phyloP scores from a whole-genome alignment of 2,888 invertebrate genomes.

The Nemotelus pantherinus region DNA sequence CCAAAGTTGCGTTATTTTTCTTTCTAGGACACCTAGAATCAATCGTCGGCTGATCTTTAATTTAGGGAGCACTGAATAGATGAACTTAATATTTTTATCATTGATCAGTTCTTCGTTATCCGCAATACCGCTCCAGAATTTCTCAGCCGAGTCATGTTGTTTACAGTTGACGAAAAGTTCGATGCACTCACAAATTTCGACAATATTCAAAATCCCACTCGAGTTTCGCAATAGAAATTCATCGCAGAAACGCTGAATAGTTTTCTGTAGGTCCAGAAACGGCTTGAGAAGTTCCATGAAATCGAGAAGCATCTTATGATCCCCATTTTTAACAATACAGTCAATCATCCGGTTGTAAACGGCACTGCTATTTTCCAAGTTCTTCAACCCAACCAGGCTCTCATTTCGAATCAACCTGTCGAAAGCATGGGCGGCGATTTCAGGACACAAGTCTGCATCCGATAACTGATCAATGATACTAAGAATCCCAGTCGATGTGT shows the following conservation, averaged over 20 bases:
- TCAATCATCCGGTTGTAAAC: constrained; percentile 66
- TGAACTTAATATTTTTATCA: constrained; percentile 68
- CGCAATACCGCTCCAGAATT: constrained; percentile 74
- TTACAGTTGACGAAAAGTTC: constrained; percentile 61
- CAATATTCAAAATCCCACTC: constrained; percentile 69
- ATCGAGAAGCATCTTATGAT: constrained; percentile 63
- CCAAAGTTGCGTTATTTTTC: constrained; percentile 69
- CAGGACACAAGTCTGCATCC: constrained; percentile 65
- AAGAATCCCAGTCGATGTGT: constrained; percentile 60
- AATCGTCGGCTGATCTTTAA: constrained; percentile 71
- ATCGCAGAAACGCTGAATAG: constrained; percentile 68
- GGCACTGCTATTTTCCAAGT: constrained; percentile 48
- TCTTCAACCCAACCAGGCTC: constrained; percentile 53
- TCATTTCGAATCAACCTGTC: constrained; percentile 65
- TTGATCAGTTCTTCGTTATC: constrained; percentile 69
- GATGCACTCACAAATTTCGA: constrained; percentile 71
- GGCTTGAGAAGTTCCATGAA: constrained; percentile 61
- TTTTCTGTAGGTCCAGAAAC: constrained; percentile 55
- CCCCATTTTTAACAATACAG: constrained; percentile 63
- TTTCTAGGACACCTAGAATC: constrained; percentile 69
- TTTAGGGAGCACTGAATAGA: constrained; percentile 69
- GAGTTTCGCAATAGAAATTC: constrained; percentile 71
- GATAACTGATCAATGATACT: constrained; percentile 65
- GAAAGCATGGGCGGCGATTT: constrained; percentile 64
- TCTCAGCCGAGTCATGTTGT: constrained; percentile 69